Evolutionary conservation across 1,140 invertebrate genomes (phyloP), one percentile per base, ranked within the genome.

Genomic region (Zeugodacus cucurbitae): DNA sequence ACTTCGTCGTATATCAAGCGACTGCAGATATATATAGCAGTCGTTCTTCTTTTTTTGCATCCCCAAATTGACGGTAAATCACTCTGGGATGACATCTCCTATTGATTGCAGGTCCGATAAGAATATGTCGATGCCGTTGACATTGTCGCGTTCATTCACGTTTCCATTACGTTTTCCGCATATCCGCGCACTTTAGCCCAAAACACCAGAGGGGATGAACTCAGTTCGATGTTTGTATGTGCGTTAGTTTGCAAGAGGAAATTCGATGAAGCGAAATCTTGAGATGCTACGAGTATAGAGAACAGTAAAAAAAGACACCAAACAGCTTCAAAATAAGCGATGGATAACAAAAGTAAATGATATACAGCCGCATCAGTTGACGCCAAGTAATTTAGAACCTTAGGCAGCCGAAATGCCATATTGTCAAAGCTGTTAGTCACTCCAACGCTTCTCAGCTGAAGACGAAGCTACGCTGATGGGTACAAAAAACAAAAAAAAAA

Each of bases 41-140:
- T 62, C n/a, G 11, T 3, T 57, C 11, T 57, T 44, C 41, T 82
- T 48, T 41, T 78, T 37, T 74, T 48, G 41, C 74, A 82, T 64
- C 57, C 90, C 91, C 91, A 90, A 92, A 91, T 91, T 91, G 91
- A 92, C 91, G 90, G 91, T 92, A 92, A 92, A 92, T 92, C 91
- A 92, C 91, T 92, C 91, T 82, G 91, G 91, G 90, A 91, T 92
- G 91, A 92, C 91, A 92, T 90, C 90, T 82, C 74, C 74, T 91
- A 92, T 92, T 90, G 91, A 92, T 92, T 91, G 91, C 88, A 82
- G 41, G 22, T 44, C 41, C 74, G 74, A 82, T 82, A 82, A 82
- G 74, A 54, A 82, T 82, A 82, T 82, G 74, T 82, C 74, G 74
- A 82, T 82, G 74, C 41, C 41, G 41, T 48, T 82, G 74, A 82